These are phyloP conservation scores for Champsocephalus gunnari DNA, from an alignment of 2,797 vertebrate species.

Conservation along the genomic window DNA sequence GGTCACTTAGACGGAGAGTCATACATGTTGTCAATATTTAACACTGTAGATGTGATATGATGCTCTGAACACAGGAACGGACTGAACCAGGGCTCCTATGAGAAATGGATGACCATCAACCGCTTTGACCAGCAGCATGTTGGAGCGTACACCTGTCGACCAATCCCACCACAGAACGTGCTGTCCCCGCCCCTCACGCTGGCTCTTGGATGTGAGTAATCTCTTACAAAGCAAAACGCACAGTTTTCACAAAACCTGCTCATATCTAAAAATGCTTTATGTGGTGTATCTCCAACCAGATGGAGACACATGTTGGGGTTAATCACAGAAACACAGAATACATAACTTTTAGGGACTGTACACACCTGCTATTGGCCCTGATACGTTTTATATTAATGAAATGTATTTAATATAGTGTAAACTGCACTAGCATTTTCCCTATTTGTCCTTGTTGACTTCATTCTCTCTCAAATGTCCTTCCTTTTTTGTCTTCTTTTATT, in stretches of 20 bases:
- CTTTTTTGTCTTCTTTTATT: neutral
- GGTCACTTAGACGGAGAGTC: neutral
- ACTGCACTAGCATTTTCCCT: neutral
- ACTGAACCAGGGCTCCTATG: constrained; percentile 80
- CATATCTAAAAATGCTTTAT: neutral
- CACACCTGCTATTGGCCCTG: neutral
- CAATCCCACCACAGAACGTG: constrained; percentile 83
- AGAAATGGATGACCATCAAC: constrained; percentile 81
- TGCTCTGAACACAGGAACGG: constrained; percentile 70
- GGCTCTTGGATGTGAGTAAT: constrained; percentile 81
- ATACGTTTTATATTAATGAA: neutral
- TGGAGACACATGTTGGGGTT: neutral
- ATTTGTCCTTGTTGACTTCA: neutral
- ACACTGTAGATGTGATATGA: neutral
- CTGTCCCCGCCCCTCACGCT: constrained; percentile 77
- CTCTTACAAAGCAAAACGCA: neutral
- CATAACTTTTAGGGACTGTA: neutral
- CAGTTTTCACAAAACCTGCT: neutral
- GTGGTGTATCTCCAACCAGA: too few species aligned
- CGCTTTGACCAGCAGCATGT: constrained; percentile 80
- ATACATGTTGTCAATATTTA: too few species aligned
- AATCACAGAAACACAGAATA: neutral
- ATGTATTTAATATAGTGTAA: neutral
- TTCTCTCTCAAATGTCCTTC: neutral
- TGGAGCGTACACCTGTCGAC: constrained; percentile 83